phyloP scores from a whole-genome alignment of 2,797 vertebrate genomes.

The Onychomys torridus region DNA sequence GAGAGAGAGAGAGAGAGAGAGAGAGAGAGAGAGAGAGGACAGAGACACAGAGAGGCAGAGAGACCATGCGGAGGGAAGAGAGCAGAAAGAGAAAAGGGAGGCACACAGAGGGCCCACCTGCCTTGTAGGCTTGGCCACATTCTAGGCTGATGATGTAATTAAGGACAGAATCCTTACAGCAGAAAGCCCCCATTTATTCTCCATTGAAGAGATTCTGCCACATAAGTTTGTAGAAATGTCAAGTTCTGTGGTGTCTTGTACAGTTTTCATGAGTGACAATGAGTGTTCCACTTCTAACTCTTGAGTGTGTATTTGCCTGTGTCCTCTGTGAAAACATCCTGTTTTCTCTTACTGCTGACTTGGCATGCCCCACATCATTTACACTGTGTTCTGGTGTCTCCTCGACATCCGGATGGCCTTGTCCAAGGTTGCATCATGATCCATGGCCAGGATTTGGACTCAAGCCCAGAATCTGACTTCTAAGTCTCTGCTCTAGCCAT shows the following conservation, averaged over 20 bases:
- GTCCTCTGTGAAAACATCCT: background rate
- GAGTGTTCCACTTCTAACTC: background rate
- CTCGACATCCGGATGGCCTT: background rate
- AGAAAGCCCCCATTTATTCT: background rate
- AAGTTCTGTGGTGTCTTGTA: too few species aligned
- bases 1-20: too few species aligned
- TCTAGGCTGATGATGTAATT: too few species aligned
- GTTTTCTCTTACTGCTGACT: background rate
- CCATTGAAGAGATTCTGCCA: fast-evolving
- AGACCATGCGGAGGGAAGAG: too few species aligned
- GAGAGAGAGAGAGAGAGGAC: too few species aligned
- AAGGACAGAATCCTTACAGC: too few species aligned
- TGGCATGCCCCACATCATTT: background rate
- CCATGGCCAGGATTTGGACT: constrained; percentile 23
- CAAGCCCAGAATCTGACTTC: constrained; percentile 60
- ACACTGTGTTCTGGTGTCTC: background rate
- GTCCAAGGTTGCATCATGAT: constrained; percentile 20
- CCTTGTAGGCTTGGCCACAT: too few species aligned
- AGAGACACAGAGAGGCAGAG: too few species aligned
- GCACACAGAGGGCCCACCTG: too few species aligned
- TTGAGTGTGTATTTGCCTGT: background rate
- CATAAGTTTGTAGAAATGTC: background rate
- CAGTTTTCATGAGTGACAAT: background rate
- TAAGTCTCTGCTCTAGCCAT: background rate
- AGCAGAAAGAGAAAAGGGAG: too few species aligned